Evolutionary conservation across 1,140 invertebrate species (phyloP).

Genomic region (Monomorium pharaonis): DNA sequence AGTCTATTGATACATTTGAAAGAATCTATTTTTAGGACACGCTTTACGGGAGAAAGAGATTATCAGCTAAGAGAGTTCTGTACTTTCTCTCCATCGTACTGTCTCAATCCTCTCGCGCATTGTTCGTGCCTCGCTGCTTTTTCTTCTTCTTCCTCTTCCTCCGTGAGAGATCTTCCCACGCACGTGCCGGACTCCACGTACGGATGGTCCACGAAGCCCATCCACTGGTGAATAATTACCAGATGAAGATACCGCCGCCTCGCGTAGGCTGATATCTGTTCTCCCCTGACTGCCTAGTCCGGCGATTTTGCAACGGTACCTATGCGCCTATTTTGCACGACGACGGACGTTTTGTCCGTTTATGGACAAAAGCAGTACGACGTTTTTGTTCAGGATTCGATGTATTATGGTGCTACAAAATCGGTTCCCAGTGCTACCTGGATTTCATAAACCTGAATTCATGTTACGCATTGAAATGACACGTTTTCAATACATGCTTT

Average conservation of each 20-base stretch:
- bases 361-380: conserved; percentile 24
- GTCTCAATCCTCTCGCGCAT: conserved; percentile 64
- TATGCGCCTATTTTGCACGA: conserved; percentile 44
- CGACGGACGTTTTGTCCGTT: conserved; percentile 14
- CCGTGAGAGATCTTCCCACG: conserved; percentile 80
- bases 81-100: conserved; percentile 60
- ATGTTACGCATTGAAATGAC: not conserved
- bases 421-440: not conserved
- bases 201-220: conserved; percentile 64
- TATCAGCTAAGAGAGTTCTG: conserved; percentile 54
- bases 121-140: conserved; percentile 73
- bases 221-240: conserved; percentile 80
- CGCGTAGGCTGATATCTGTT: conserved; percentile 75
- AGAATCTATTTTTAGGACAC: conserved; percentile 16
- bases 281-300: not conserved
- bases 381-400: conserved; percentile 17
- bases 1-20: not conserved
- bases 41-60: conserved; percentile 65
- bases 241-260: conserved; percentile 81
- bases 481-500: conserved; percentile 8
- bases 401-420: no score
- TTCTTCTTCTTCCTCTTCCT: conserved; percentile 75
- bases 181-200: conserved; percentile 76
- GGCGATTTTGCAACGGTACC: conserved; percentile 69
- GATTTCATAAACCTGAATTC: not conserved